These are phyloP conservation scores for Pogonocichla stellata DNA, from an alignment of 2,113 vertebrate species.

Conservation along the genomic window DNA sequence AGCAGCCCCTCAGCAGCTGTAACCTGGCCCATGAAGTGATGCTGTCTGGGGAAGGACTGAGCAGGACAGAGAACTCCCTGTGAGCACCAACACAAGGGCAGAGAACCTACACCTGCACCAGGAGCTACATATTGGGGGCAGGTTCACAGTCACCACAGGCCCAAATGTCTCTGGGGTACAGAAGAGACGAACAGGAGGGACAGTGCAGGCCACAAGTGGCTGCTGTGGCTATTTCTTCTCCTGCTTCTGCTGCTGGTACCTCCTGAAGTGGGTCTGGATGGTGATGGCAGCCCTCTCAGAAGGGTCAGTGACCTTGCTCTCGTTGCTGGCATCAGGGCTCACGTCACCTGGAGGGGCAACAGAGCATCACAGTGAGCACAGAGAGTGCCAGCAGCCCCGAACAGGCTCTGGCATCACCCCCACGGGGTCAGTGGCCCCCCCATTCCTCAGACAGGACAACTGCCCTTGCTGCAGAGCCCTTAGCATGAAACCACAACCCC, in stretches of 20 bases:
- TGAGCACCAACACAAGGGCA: background rate
- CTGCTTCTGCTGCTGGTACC: constrained; percentile 84
- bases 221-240: constrained; percentile 61
- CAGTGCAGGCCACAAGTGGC: rapidly evolving
- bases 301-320: background rate
- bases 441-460: background rate
- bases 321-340: background rate
- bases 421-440: rapidly evolving
- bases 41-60: background rate
- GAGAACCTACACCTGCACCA: background rate
- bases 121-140: background rate
- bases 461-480: background rate
- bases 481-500: rapidly evolving
- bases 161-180: background rate
- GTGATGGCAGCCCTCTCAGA: constrained; percentile 78
- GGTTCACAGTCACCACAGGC: background rate
- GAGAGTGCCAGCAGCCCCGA: background rate
- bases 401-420: background rate
- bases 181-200: background rate
- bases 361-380: background rate
- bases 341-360: background rate
- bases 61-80: background rate
- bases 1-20: background rate
- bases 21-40: rapidly evolving
- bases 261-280: constrained; percentile 84